A percentile compares a stretch with the other conserved stretches of the same genome.
These are phyloP conservation scores for Lamproptera curius DNA, from an alignment of 2,888 invertebrate species.

Conservation along the genomic window DNA sequence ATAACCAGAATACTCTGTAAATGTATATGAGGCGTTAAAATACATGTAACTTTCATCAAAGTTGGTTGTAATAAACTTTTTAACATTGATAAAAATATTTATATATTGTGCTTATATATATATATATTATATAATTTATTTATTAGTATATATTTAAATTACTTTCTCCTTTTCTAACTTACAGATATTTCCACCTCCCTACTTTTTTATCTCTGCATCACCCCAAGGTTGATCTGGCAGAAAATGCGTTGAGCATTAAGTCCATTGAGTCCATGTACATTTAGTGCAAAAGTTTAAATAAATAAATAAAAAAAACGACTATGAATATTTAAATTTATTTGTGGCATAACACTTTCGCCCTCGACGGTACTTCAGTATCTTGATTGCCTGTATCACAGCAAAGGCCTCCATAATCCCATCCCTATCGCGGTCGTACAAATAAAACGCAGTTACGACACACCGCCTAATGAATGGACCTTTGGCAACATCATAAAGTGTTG, in stretches of 20 bases:
- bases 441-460: background rate
- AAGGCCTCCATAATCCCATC: constrained; percentile 7
- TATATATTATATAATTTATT: background rate
- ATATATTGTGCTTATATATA: background rate
- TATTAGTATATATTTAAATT: no score
- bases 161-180: no score
- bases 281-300: no score
- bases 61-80: background rate
- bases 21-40: background rate
- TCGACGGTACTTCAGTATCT: constrained; percentile 1
- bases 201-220: no score
- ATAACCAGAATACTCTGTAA: background rate
- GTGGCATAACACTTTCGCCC: constrained; percentile 2
- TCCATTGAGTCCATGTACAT: background rate
- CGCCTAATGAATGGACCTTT: background rate
- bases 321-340: background rate
- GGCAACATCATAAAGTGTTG: background rate
- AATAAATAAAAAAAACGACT: no score
- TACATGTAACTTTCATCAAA: background rate
- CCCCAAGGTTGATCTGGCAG: no score
- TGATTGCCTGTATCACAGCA: background rate
- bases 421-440: background rate
- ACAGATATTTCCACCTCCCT: no score
- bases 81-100: background rate
- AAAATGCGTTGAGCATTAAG: background rate